Evolutionary conservation across 2,888 invertebrate genomes (phyloP), one percentile per base, ranked within the genome.

Genomic region (Gonocerus acuteangulatus): DNA sequence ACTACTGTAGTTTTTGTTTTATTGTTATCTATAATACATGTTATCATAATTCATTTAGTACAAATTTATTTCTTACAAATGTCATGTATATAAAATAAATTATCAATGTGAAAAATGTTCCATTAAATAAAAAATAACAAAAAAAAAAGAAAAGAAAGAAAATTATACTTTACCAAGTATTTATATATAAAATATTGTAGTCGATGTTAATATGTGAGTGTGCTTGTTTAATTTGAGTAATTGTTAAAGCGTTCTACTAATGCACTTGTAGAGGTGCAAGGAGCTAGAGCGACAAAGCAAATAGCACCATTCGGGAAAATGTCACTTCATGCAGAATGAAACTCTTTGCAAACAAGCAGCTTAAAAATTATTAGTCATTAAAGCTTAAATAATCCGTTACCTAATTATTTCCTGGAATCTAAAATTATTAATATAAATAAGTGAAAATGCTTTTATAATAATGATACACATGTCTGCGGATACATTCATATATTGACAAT

Each of bases 321-420:
- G 32, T 51, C 23, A 34, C 42, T 36, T 54, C 54, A 54, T 54
- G 54, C 54, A 54, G n/a, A 51, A 64, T 64, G 64, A 64, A 64
- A 64, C 64, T 64, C 64, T 64, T 64, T 64, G 64, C 64, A 61
- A 64, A 42, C 62, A 64, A 64, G 64, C 64, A 62, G 62, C 64
- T 34, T 49, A 48, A 57, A 22, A 58, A 58, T 51, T 16, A 45
- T 18, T 21, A 54, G 23, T 21, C 36, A 34, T 42, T 22, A 42
- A 54, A 54, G 54, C 54, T 54, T 54, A 21, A 42, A 54, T 36
- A 23, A 21, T 54, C 42, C 34, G 51, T 54, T 54, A 54, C 54
- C 54, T 54, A 54, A 42, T 21, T 34, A 7, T 22, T 54, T 54
- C 36, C 54, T 39, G 36, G 54, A 22, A 42, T 54, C 42, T 42